phyloP scores from a whole-genome alignment of 2,113 vertebrate species.

The Podilymbus podiceps region DNA sequence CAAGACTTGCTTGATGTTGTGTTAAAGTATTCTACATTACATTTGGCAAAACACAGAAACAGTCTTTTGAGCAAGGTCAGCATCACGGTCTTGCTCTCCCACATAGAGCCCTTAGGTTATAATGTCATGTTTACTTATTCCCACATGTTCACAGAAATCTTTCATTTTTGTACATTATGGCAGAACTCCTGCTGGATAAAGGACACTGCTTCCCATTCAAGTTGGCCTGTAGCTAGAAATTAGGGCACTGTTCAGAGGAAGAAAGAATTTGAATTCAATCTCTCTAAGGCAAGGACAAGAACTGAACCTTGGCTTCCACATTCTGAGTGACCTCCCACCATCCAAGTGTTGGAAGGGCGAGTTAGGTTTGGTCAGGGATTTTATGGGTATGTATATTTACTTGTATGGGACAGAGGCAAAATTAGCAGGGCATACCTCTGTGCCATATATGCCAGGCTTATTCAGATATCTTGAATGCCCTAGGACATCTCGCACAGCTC shows the following conservation, averaged over 20 bases:
- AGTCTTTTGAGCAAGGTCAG: not conserved
- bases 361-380: not conserved
- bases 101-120: conserved; percentile 29
- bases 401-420: not conserved
- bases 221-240: not conserved
- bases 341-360: not conserved
- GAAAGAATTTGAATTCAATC: not conserved
- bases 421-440: not conserved
- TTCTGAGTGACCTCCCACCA: not conserved
- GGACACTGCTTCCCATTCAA: not conserved
- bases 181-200: conserved; percentile 29
- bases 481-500: not conserved
- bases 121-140: conserved; percentile 32
- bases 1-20: not conserved
- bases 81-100: not conserved
- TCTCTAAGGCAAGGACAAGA: not conserved
- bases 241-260: not conserved
- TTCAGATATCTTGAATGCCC: not conserved
- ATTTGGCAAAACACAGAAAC: not conserved
- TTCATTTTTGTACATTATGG: conserved; percentile 1
- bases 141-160: conserved; percentile 5
- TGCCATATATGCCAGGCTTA: not conserved
- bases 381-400: not conserved
- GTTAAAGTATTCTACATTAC: not conserved
- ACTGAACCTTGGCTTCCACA: not conserved